Base-by-base conservation (phyloP, 2,797 vertebrate genomes). In the Falco biarmicus region DNA sequence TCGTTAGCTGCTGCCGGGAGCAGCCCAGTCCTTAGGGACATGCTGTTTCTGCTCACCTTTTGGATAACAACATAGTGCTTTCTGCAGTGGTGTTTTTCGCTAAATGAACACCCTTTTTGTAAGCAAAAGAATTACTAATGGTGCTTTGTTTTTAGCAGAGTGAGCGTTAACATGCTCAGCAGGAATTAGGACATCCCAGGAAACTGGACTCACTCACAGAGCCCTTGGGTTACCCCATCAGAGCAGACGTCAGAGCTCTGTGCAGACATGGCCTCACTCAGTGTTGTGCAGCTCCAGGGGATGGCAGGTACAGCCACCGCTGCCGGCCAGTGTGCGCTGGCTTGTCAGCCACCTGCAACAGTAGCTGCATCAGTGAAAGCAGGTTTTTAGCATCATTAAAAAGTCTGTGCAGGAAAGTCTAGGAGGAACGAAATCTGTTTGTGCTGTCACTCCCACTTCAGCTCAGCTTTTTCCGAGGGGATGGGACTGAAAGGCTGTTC, bases 371-470 rank as follows among this genome's bases (percentile, higher is more conserved):
- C 10, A 2, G 31, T 66, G 45, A 28, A 59, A 91, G 29, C 5
- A 1, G 9, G 1, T 74, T 77, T 77, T 96, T 75, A 39, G 26
- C 1, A 1, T 65, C 20, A 0, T 41, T 76, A 34, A 6, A 28
- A 79, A 92, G 65, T 24, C 84, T 89, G 24, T 13, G 6, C 32
- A 0, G 51, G 31, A 70, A 61, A 56, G 64, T 90, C 91, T 83
- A 15, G 63, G 78, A 91, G 71, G 63, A 84, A 88, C 74, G 56
- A 74, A 54, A 86, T 93, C 76, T 91, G 89, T 95, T 95, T 96
- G 82, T 64, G 50, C 89, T 94, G 89, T 91, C 94, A 81, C 69
- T 96, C 87, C 76, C 71, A 75, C 91, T 96, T 95, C 69, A 94
- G 43, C 88, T 94, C 86, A 54, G 88, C 86, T 84, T 90, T 31